These are phyloP conservation scores for Gandaritis pyraliata DNA, from an alignment of 2,888 invertebrate genomes.

Conservation along the genomic window DNA sequence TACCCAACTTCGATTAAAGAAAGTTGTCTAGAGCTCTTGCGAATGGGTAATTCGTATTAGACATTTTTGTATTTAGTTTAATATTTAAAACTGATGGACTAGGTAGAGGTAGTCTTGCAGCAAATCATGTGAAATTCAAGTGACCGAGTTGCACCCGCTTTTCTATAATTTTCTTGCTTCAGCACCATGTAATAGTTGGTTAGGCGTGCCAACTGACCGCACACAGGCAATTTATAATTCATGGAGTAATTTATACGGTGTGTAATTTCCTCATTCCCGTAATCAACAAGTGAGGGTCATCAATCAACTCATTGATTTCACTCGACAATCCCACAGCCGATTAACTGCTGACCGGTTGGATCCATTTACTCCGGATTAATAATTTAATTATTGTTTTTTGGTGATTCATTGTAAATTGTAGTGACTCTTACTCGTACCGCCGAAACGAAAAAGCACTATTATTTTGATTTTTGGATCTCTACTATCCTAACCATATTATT, in stretches of 20 bases:
- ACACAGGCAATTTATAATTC: conserved; percentile 24
- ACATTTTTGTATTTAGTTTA: no score
- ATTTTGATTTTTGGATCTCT: neutral
- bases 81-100: no score
- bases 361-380: conserved; percentile 26
- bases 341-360: conserved; percentile 23
- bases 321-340: conserved; percentile 27
- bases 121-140: conserved; percentile 18
- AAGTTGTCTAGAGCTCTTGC: neutral
- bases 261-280: conserved; percentile 26
- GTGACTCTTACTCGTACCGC: conserved; percentile 1
- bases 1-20: neutral
- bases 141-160: conserved; percentile 25
- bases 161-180: conserved; percentile 29
- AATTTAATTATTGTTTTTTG: conserved; percentile 20
- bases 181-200: conserved; percentile 33
- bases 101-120: neutral
- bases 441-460: neutral
- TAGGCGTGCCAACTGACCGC: conserved; percentile 38
- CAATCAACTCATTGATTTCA: conserved; percentile 29
- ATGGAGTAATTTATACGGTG: conserved; percentile 18
- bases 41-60: neutral
- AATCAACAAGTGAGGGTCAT: conserved; percentile 38
- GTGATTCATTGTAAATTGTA: conserved; percentile 17
- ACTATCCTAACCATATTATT: neutral